Base-by-base conservation (phyloP, 2,113 vertebrate genomes). In the Meleagris gallopavo region DNA sequence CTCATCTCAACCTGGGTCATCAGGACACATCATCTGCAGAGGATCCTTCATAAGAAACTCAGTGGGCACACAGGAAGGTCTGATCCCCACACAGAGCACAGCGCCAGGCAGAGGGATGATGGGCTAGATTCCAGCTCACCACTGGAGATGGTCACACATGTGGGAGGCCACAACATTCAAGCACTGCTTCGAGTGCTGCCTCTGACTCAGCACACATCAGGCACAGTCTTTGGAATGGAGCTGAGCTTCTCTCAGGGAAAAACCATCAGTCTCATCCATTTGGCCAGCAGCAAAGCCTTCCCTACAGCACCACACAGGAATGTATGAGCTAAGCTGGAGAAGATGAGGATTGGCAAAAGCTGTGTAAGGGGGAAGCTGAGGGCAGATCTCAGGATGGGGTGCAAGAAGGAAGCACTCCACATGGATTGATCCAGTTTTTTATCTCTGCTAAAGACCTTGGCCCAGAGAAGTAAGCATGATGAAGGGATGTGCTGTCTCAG, bases 161-260 rank as follows among this genome's bases (percentile, higher is more conserved):
- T 2, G 2, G 14, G n/a, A 83, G 64, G n/a, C 25, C 2, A 4
- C 20, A 32, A 83, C 6, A 6, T 60, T 89, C 45, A 69, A 89
- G 27, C 24, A 10, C 24, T 81, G 43, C 16, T 69, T 81, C 19
- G 9, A 61, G 34, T 62, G 75, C 70, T 73, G 36, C 58, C n/a
- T 38, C 32, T 77, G 55, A 73, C 30, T 80, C 60, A 62, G 80
- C 45, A 83, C 3, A n/a, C 32, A 52, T 36, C n/a, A 62, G 69
- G 82, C 3, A 8, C 8, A 84, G 50, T 17, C 57, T 91, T 78
- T 18, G 16, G 29, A 75, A 89, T 32, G 36, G 41, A 91, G 32
- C 15, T 84, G 62, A 32, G 9, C 30, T 94, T 89, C 58, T 46
- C n/a, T 45, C n/a, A 55, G 34, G 32, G 24, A 93, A 82, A 72